phyloP scores from a whole-genome alignment of 2,888 invertebrate species.

The Ceriagrion tenellum region DNA sequence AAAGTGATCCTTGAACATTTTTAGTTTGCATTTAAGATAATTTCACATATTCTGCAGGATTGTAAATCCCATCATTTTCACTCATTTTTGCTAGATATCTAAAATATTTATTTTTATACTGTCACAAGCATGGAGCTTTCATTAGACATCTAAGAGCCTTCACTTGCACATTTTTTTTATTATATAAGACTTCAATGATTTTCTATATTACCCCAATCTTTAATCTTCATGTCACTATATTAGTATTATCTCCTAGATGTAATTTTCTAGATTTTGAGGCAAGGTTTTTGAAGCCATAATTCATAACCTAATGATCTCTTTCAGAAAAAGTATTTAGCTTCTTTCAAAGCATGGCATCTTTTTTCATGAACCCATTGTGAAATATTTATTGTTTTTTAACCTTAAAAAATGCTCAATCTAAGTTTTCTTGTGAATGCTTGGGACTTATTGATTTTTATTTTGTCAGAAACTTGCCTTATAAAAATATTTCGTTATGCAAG shows the following conservation, averaged over 20 bases:
- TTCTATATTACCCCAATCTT: background rate
- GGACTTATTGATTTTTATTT: background rate
- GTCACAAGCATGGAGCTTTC: background rate
- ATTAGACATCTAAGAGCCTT: background rate
- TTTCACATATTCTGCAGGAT: background rate
- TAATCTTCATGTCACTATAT: background rate
- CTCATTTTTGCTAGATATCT: background rate
- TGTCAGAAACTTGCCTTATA: background rate
- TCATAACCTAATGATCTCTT: background rate
- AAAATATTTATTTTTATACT: background rate
- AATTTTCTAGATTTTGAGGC: background rate
- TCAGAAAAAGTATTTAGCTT: background rate
- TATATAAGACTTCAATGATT: background rate
- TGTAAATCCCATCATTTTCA: background rate
- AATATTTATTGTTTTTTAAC: background rate
- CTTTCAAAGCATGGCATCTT: background rate
- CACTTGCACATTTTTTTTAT: background rate
- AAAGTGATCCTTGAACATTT: background rate
- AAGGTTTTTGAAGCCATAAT: background rate
- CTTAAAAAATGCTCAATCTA: background rate
- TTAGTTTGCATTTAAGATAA: background rate
- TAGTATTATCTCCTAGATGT: background rate
- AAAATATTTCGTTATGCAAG: background rate
- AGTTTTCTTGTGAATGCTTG: background rate
- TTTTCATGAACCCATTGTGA: background rate